Evolutionary conservation across 2,113 vertebrate genomes (phyloP).

Genomic region (Daubentonia madagascariensis): DNA sequence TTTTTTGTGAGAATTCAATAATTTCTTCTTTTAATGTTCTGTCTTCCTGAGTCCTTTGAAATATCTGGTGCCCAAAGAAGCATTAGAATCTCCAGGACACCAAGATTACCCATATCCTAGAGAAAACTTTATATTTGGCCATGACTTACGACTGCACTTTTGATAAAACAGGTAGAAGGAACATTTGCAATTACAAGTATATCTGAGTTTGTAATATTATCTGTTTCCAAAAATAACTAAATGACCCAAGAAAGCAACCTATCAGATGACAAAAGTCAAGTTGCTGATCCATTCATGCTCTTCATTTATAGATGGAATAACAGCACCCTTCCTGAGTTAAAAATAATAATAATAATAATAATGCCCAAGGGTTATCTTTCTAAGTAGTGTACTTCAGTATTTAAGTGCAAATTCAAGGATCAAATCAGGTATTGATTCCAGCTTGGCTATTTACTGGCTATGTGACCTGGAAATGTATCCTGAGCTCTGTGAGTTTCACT

Average conservation of each 20-base stretch:
- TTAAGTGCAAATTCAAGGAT: background rate
- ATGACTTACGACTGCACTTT: background rate
- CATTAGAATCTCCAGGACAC: background rate
- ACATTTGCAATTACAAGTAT: background rate
- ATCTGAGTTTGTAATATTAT: background rate
- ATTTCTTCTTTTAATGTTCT: background rate
- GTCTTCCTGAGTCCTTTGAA: background rate
- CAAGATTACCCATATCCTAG: background rate
- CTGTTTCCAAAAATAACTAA: background rate
- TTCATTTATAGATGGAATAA: background rate
- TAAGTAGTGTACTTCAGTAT: background rate
- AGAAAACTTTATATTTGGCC: background rate
- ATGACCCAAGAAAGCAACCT: background rate
- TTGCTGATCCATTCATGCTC: background rate
- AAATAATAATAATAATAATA: background rate
- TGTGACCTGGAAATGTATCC: background rate
- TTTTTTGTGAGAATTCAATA: background rate
- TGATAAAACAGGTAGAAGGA: background rate
- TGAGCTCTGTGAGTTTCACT: background rate
- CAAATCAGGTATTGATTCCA: slow-evolving; percentile 47
- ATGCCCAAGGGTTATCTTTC: background rate
- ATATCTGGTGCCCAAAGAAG: background rate
- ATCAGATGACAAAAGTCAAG: background rate
- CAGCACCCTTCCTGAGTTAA: background rate
- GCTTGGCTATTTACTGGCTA: background rate